These are phyloP conservation scores for Datnioides undecimradiatus DNA, from an alignment of 2,113 vertebrate genomes.

Conservation along the genomic window DNA sequence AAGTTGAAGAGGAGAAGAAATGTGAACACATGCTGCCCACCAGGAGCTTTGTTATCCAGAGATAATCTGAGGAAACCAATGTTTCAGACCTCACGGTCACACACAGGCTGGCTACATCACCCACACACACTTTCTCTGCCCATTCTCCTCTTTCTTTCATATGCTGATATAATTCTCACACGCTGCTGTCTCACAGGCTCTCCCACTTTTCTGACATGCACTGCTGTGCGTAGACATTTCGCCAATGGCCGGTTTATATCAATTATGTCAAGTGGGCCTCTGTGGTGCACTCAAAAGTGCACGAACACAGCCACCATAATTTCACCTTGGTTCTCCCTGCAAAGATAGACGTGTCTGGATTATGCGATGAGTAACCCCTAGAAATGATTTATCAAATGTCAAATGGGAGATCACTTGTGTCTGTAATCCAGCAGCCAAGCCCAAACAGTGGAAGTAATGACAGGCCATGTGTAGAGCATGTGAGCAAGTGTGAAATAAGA, in stretches of 20 bases:
- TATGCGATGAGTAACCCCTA: constrained; percentile 15
- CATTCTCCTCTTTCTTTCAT: background rate
- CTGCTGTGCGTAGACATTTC: constrained; percentile 18
- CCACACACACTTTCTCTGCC: constrained; percentile 1
- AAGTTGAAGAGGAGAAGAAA: constrained; percentile 16
- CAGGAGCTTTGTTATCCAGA: constrained; percentile 36
- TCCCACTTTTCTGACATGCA: background rate
- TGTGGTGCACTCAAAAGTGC: constrained; percentile 10
- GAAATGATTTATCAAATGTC: constrained; percentile 24
- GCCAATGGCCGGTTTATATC: background rate
- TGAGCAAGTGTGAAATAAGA: constrained; percentile 23
- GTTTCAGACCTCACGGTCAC: constrained; percentile 7
- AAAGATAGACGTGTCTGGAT: constrained; percentile 12
- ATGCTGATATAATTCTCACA: constrained; percentile 6
- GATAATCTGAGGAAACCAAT: constrained; percentile 37
- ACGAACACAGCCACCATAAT: constrained; percentile 17
- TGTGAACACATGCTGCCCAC: background rate
- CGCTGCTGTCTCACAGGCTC: background rate
- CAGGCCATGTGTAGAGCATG: background rate
- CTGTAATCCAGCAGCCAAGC: background rate
- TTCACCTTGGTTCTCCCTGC: constrained; percentile 11
- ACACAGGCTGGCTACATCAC: constrained; percentile 8
- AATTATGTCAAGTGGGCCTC: constrained; percentile 12
- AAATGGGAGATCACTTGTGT: constrained; percentile 10
- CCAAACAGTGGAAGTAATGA: background rate